Base-by-base conservation (phyloP, 92 coral and sea anemone species). In the Siderastrea radians region DNA sequence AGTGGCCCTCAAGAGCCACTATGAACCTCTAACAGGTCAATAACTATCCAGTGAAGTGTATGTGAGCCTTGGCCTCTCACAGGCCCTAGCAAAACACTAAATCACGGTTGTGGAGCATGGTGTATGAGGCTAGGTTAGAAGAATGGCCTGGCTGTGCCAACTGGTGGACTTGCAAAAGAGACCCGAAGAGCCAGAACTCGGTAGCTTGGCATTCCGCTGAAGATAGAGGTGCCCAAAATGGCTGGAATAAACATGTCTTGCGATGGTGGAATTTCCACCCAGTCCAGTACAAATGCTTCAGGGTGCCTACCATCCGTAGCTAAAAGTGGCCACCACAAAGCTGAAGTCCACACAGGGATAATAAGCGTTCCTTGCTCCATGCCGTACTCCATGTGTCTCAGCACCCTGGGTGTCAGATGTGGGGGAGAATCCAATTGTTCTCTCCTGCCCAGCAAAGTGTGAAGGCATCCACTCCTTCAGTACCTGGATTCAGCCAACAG, bases 201-300 rank as follows among this genome's bases (percentile, higher is more conserved):
- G 43, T 53, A 75, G n/a, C 64, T 19, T 75, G 79, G 64, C 7
- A 6, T 72, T 74, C 79, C 49, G 4, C 79, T 74, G 61, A 74
- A 78, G 16, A 53, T 9, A 68, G 52, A 69, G 65, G 85, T 9
- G 38, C 77, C 53, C 47, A 26, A 46, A 9, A 46, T 83, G 57
- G 64, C 85, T 44, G 79, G 90, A 19, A 78, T 49, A 46, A 86
- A 78, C 55, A 68, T 86, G 8, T 86, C 80, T 16, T 87, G 72
- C 16, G 26, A 16, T 6, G 71, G 59, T n/a, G 78, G 83, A 62
- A 64, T 63, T 38, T 76, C 84, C 64, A 76, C 7, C 77, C 77
- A 72, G 53, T 72, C 77, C 19, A 2, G 74, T 12, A 72, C 77
- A 72, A 72, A 72, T 16, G 51, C 70, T 15, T 15, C 15, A 7